Evolutionary conservation across 2,113 vertebrate genomes (phyloP).

Genomic region (Sminthopsis crassicaudata): DNA sequence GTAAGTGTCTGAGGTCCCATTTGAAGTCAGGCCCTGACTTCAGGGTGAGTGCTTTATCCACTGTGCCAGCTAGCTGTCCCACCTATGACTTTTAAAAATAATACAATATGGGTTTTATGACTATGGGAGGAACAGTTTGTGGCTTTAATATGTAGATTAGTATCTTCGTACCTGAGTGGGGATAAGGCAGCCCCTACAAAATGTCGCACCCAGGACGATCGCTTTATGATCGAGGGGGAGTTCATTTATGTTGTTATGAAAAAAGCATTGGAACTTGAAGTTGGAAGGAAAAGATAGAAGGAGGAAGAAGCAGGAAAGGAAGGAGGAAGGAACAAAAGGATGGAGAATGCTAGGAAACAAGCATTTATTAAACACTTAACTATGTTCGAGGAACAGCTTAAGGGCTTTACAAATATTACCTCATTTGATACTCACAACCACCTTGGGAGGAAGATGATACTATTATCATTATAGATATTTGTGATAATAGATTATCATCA

Average conservation of each 20-base stretch:
- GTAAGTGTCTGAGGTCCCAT: too few relatives aligned
- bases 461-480: background rate
- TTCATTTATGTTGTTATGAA: background rate
- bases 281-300: background rate
- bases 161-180: conserved; percentile 41
- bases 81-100: conserved; percentile 24
- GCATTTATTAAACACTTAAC: too few relatives aligned
- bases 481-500: background rate
- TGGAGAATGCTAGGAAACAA: too few relatives aligned
- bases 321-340: too few relatives aligned
- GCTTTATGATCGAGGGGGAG: background rate
- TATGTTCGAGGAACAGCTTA: too few relatives aligned
- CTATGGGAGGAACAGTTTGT: conserved; percentile 3
- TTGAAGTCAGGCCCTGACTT: too few relatives aligned
- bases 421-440: too few relatives aligned
- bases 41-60: background rate
- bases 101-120: background rate
- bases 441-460: too few relatives aligned
- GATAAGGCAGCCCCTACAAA: background rate
- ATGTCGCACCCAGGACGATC: background rate
- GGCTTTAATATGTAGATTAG: background rate
- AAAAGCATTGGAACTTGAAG: conserved; percentile 17
- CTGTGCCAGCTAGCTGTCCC: background rate
- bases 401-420: too few relatives aligned
- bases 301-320: too few relatives aligned